Evolutionary conservation across 2,888 invertebrate genomes (phyloP).

Genomic region (Onchidella celtica): DNA sequence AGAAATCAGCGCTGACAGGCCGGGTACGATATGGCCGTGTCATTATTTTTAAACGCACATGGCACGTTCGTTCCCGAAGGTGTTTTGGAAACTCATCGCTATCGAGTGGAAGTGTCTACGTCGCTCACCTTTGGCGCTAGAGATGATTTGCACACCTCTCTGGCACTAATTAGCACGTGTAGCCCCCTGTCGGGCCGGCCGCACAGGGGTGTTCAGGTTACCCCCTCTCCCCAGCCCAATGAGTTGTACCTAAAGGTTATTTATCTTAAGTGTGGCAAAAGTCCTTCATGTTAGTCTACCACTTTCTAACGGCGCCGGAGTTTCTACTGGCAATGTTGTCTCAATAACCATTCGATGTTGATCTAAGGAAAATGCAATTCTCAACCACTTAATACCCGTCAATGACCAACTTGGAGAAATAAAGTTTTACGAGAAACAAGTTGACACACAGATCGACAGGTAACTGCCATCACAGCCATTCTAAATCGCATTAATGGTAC

Average conservation of each 20-base stretch:
- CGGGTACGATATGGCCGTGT: neutral
- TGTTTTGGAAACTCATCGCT: neutral
- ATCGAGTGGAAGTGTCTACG: neutral
- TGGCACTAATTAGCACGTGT: constrained; percentile 36
- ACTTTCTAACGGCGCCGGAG: neutral
- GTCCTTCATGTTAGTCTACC: neutral
- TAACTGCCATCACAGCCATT: too few species aligned
- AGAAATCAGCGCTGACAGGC: too few species aligned
- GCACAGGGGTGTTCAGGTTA: constrained; percentile 14
- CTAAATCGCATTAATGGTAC: too few species aligned
- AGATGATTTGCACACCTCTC: constrained; percentile 17
- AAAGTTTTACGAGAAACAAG: too few species aligned
- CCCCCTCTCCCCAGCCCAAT: neutral
- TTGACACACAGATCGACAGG: too few species aligned
- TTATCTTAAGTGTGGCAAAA: neutral
- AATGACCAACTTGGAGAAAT: too few species aligned
- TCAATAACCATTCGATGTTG: neutral
- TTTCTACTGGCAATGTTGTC: neutral
- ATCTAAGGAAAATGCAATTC: too few species aligned
- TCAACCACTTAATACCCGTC: too few species aligned
- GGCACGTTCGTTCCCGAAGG: neutral
- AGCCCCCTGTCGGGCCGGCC: neutral
- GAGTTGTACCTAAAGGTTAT: neutral
- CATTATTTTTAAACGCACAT: neutral
- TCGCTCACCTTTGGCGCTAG: neutral